Evolutionary conservation across 2,797 vertebrate species (phyloP), one percentile per base, ranked within the genome.

Genomic region (Acanthiza pusilla): DNA sequence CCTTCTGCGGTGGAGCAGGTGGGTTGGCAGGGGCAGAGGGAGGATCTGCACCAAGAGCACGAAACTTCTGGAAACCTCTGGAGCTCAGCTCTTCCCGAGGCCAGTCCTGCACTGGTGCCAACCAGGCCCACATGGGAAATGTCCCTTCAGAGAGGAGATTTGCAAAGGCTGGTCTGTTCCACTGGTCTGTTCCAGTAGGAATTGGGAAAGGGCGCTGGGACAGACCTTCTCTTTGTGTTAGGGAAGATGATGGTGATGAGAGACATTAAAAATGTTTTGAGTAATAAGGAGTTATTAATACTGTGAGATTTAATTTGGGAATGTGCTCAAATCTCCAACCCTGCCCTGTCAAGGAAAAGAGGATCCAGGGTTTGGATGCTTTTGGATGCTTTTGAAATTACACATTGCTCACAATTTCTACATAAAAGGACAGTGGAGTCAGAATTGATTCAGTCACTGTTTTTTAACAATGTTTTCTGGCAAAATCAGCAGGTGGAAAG

Each of bases 381-480:
- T 45, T 45, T 20, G 43, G 43, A 45, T 45, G 43, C 43, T 45
- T 45, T 45, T 45, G 51, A 54, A 88, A 43, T 7, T 9, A 60
- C 25, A 16, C 11, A 23, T 4, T 43, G 53, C 21, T 32, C 26
- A 27, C 32, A 50, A 50, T 13, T 60, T 45, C 38, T 45, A 3
- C 15, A 26, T 12, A 22, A 58, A 17, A 21, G 12, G 47, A 47
- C 47, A 58, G 32, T 25, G 57, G 16, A 51, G 13, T 2, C 80
- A 72, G 18, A 20, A 13, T 0, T 7, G 25, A 48, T 58, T 34
- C 42, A 40, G 45, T 16, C 14, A 3, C 3, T 12, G 18, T 0
- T 42, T 42, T 73, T 85, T 17, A 75, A 40, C 51, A 43, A 26
- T 6, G 8, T 13, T 26, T 45, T 43, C 7, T 0, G 2, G 34